Conservation (phyloP, 2,113 vertebrate species). For the Notothenia rossii region DNA sequence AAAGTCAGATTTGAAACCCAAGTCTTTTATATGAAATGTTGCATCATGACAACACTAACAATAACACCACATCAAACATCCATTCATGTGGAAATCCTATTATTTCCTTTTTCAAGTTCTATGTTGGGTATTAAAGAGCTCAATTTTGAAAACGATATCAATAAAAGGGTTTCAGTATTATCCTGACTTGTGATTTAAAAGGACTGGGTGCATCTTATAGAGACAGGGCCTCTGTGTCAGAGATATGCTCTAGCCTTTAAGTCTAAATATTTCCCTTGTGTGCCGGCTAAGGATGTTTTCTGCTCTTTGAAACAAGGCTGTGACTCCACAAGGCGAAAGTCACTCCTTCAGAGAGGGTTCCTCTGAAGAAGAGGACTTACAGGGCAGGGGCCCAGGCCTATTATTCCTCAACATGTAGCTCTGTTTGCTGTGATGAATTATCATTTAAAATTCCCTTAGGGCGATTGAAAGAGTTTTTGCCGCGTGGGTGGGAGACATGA, state of each 20-base stretch:
- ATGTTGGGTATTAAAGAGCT: neutral
- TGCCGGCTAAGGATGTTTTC: conserved; percentile 57
- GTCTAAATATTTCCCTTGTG: conserved; percentile 55
- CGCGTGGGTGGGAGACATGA: conserved; percentile 1
- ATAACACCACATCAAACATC: neutral
- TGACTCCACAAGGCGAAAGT: conserved; percentile 36
- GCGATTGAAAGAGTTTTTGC: conserved; percentile 8
- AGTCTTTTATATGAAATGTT: neutral
- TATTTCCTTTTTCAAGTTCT: neutral
- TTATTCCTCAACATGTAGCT: neutral
- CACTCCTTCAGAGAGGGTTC: conserved; percentile 5
- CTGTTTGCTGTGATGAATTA: neutral
- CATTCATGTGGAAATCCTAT: neutral
- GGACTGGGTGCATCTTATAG: neutral
- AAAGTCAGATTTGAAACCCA: conserved; percentile 5
- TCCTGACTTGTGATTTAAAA: conserved; percentile 5
- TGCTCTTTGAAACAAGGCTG: conserved; percentile 37
- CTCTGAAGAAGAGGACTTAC: conserved; percentile 1
- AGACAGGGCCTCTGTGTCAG: conserved; percentile 7
- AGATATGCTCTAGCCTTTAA: conserved; percentile 13
- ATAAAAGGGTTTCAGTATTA: neutral
- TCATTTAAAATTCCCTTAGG: conserved; percentile 2
- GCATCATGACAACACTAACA: neutral
- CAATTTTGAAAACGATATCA: neutral
- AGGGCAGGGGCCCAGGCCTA: neutral